A percentile compares a stretch with the other conserved stretches of the same genome.
Evolutionary conservation across 2,113 vertebrate genomes (phyloP).

Genomic region (Lethenteron camtschaticum): DNA sequence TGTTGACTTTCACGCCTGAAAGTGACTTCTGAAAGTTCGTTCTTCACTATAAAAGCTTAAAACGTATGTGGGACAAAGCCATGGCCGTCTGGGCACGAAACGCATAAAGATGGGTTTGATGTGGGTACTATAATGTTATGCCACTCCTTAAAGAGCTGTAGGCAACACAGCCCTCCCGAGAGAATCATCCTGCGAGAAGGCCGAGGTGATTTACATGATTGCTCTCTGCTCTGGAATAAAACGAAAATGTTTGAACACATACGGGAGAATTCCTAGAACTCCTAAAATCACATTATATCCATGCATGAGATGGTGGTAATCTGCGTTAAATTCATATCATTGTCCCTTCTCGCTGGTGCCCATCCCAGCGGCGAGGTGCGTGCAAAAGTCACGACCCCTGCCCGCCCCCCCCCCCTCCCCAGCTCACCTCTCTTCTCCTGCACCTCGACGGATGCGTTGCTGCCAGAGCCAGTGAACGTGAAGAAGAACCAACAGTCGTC

Average conservation of each 20-base stretch:
- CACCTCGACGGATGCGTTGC: background rate
- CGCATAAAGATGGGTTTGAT: too few relatives aligned
- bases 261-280: background rate
- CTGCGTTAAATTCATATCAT: background rate
- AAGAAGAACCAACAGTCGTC: slow-evolving; percentile 98
- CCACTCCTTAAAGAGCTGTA: too few relatives aligned
- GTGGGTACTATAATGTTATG: too few relatives aligned
- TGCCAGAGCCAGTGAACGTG: slow-evolving; percentile 31
- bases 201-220: too few relatives aligned
- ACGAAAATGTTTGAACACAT: background rate
- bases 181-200: too few relatives aligned
- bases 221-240: too few relatives aligned
- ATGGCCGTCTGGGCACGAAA: too few relatives aligned
- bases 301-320: background rate
- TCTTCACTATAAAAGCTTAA: too few relatives aligned
- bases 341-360: background rate
- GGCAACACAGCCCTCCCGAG: too few relatives aligned
- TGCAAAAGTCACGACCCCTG: background rate
- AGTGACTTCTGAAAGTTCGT: too few relatives aligned
- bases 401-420: background rate
- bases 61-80: too few relatives aligned
- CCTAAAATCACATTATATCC: background rate
- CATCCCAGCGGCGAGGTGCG: background rate
- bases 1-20: background rate
- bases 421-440: background rate